Conservation (phyloP, 1,140 invertebrate species). For the Zaprionus vittiger region DNA sequence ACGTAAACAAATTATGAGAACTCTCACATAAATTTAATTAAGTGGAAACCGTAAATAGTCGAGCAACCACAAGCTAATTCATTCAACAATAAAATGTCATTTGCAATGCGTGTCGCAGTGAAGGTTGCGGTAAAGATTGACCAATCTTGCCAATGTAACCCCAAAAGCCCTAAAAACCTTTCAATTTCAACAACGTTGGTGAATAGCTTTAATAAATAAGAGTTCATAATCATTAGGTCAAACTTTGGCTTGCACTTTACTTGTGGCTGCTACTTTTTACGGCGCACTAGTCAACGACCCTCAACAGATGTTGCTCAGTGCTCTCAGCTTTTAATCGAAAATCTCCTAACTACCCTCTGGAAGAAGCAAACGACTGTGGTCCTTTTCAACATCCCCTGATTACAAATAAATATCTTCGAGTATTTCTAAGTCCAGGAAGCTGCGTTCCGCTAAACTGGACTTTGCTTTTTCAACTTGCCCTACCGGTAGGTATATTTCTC, state of each 20-base stretch:
- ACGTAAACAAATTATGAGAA: constrained; percentile 50
- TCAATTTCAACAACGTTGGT: constrained; percentile 6
- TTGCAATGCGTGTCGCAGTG: constrained; percentile 24
- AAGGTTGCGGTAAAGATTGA: not conserved
- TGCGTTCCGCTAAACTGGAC: constrained; percentile 34
- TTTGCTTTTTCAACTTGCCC: constrained; percentile 3
- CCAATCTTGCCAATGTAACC: not conserved
- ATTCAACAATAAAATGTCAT: constrained; percentile 58
- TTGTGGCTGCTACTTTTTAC: constrained; percentile 16
- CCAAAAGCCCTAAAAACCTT: not conserved
- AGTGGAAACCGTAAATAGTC: constrained; percentile 53
- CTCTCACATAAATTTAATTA: constrained; percentile 62
- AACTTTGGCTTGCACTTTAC: constrained; percentile 43
- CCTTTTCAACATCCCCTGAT: constrained; percentile 44
- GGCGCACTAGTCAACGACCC: constrained; percentile 55
- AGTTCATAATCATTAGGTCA: constrained; percentile 47
- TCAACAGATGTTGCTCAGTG: constrained; percentile 65
- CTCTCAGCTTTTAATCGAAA: constrained; percentile 52
- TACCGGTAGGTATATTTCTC: constrained; percentile 16
- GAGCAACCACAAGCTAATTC: constrained; percentile 36
- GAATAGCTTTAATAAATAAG: constrained; percentile 55
- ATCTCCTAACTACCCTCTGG: constrained; percentile 63
- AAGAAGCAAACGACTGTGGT: constrained; percentile 43
- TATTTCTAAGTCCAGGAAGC: constrained; percentile 66
- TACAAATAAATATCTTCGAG: constrained; percentile 79